phyloP scores from a whole-genome alignment of 2,888 invertebrate species.

The Meliscaeva auricollis region DNA sequence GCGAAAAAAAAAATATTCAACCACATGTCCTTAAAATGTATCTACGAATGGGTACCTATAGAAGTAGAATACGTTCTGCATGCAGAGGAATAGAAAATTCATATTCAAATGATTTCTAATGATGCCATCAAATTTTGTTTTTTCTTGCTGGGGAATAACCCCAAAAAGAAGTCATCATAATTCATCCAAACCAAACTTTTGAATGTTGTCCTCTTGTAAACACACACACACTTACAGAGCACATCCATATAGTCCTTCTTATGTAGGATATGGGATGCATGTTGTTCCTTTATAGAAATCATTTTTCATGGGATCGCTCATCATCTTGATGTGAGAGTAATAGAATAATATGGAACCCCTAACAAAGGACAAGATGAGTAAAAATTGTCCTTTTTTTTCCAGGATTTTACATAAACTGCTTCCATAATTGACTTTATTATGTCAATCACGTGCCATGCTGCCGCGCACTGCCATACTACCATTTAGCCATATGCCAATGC shows the following conservation, averaged over 20 bases:
- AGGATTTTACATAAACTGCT: constrained; percentile 45
- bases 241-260: not conserved
- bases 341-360: not conserved
- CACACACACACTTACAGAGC: no score
- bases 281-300: no score
- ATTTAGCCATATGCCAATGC: not conserved
- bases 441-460: constrained; percentile 69
- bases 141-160: constrained; percentile 21
- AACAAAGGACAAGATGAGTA: constrained; percentile 16
- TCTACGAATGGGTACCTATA: no score
- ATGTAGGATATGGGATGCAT: no score
- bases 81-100: not conserved
- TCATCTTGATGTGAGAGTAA: constrained; percentile 19
- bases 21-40: no score
- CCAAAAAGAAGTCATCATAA: constrained; percentile 51
- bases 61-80: constrained; percentile 56
- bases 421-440: constrained; percentile 71
- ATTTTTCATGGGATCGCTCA: constrained; percentile 19
- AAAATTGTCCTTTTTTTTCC: constrained; percentile 27
- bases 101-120: constrained; percentile 63
- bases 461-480: not conserved
- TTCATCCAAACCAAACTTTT: constrained; percentile 16
- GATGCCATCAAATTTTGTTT: constrained; percentile 43
- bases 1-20: no score
- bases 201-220: constrained; percentile 36